phyloP scores from a whole-genome alignment of 1,140 invertebrate genomes.

The Brachionus sp. region DNA sequence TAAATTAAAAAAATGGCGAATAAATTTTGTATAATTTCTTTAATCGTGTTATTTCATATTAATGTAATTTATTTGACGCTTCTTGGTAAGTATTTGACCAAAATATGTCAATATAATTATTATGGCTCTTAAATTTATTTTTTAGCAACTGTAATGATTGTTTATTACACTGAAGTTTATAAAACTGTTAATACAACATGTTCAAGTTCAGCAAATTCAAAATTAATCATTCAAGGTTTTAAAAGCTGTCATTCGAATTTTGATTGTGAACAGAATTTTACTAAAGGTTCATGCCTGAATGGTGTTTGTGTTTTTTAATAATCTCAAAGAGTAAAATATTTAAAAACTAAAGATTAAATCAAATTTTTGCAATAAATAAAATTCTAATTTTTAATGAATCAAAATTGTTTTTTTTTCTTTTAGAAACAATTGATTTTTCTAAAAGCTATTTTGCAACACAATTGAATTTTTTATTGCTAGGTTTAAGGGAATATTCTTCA shows the following conservation, averaged over 20 bases:
- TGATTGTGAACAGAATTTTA: background rate
- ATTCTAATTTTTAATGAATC: too few species aligned
- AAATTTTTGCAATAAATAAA: too few species aligned
- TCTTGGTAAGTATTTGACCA: slow-evolving; percentile 2
- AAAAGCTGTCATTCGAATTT: background rate
- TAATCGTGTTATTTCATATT: background rate
- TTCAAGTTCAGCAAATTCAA: background rate
- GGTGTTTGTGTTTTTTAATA: background rate
- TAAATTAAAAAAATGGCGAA: slow-evolving; percentile 18
- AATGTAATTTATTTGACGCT: slow-evolving; percentile 5
- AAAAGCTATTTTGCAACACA: too few species aligned
- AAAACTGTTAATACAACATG: background rate
- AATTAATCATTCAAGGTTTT: background rate
- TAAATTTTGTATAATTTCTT: slow-evolving; percentile 29
- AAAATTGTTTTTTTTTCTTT: too few species aligned
- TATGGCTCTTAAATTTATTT: background rate
- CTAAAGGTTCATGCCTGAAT: background rate
- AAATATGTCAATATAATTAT: background rate
- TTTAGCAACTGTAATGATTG: background rate
- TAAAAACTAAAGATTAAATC: too few species aligned
- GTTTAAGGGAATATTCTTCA: too few species aligned
- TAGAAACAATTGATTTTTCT: too few species aligned
- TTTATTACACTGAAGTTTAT: background rate
- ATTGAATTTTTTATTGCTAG: too few species aligned
- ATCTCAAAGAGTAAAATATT: background rate